Percentiles rank a stretch among this genome's conserved stretches.
Evolutionary conservation across 2,113 vertebrate genomes (phyloP).

Genomic region (Ia io): DNA sequence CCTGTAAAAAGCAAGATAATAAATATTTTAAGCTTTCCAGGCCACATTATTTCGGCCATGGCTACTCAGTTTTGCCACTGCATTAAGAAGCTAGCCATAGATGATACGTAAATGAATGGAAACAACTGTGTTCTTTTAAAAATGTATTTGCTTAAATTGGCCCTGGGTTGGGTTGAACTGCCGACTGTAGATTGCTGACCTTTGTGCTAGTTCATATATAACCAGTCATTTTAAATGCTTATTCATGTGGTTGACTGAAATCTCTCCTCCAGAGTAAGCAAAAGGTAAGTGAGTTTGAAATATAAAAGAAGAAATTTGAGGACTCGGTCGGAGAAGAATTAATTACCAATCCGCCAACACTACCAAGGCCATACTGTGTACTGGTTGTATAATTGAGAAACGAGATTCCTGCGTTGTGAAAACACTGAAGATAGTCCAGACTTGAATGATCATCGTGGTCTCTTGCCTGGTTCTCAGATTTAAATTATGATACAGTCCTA

Average conservation of each 20-base stretch:
- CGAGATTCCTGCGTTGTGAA: not conserved
- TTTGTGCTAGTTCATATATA: not conserved
- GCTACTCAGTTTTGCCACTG: not conserved
- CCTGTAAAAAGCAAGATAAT: not conserved
- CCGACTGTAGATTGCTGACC: accelerated
- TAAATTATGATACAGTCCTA: not conserved
- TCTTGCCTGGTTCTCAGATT: not conserved
- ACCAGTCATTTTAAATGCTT: not conserved
- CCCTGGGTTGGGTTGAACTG: not conserved
- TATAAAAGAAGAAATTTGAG: not conserved
- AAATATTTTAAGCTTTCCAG: not conserved
- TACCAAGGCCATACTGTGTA: not conserved
- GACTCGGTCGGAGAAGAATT: not conserved
- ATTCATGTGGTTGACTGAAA: not conserved
- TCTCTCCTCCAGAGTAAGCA: not conserved
- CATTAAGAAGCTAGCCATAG: not conserved
- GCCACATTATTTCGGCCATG: not conserved
- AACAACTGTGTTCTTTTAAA: not conserved
- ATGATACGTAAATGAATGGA: not conserved
- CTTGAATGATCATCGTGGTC: not conserved
- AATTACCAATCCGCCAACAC: not conserved
- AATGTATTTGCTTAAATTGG: not conserved
- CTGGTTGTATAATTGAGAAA: not conserved
- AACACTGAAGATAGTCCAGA: not conserved
- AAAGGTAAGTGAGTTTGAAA: not conserved